Percentiles rank a stretch among this genome's conserved stretches.
phyloP scores from a whole-genome alignment of 1,140 invertebrate genomes.

The Medauroidea extradentata region DNA sequence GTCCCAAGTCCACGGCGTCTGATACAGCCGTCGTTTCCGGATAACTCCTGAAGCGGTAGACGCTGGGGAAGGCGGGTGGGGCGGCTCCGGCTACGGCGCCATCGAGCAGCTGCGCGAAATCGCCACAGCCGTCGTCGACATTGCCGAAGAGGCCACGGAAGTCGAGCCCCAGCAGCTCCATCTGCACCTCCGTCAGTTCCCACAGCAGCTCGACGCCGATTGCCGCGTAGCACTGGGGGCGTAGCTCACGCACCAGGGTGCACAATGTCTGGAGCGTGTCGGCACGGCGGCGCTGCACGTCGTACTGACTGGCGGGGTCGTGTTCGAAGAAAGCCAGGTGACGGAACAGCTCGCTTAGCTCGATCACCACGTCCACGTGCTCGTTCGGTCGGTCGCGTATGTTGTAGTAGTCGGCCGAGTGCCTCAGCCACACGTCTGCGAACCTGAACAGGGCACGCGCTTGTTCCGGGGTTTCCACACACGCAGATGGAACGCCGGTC shows the following conservation, averaged over 20 bases:
- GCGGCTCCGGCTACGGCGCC: too few relatives aligned
- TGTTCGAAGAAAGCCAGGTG: slow-evolving; percentile 63
- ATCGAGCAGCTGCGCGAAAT: too few relatives aligned
- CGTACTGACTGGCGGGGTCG: slow-evolving; percentile 53
- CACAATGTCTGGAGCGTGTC: slow-evolving; percentile 59
- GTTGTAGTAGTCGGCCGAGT: slow-evolving; percentile 60
- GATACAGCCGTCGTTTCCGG: too few relatives aligned
- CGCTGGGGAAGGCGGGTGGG: too few relatives aligned
- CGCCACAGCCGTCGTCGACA: slow-evolving; percentile 8
- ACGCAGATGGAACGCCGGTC: slow-evolving; percentile 5
- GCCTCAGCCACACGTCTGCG: slow-evolving; percentile 59
- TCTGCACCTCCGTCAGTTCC: slow-evolving; percentile 49
- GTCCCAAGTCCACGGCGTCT: too few relatives aligned
- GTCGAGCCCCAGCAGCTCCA: slow-evolving; percentile 54
- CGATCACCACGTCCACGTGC: slow-evolving; percentile 62
- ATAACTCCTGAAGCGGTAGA: too few relatives aligned
- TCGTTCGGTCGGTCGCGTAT: slow-evolving; percentile 63
- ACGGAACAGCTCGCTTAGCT: slow-evolving; percentile 64
- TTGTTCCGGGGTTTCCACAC: slow-evolving; percentile 45
- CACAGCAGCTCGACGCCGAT: slow-evolving; percentile 39
- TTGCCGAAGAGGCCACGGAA: slow-evolving; percentile 35
- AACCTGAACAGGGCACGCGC: slow-evolving; percentile 57
- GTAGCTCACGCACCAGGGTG: slow-evolving; percentile 38
- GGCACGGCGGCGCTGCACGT: slow-evolving; percentile 62
- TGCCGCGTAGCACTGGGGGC: slow-evolving; percentile 40